Base-by-base conservation (phyloP, 2,888 invertebrate genomes). In the Drosophila recens region DNA sequence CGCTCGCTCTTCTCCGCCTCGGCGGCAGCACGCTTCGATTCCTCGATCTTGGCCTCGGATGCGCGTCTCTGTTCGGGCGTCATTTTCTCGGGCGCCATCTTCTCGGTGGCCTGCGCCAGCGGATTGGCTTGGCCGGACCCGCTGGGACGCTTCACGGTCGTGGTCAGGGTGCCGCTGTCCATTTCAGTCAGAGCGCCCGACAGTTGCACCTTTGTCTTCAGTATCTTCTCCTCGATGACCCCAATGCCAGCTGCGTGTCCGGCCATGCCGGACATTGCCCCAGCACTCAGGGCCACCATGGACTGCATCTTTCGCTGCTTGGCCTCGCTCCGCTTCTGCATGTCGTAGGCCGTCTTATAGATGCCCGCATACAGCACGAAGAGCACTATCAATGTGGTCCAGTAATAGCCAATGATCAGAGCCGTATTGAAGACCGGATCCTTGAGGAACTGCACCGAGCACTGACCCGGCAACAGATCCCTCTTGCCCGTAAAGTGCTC, bases 401-500 rank as follows among this genome's bases (percentile, higher is more conserved):
- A 99, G 92, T 98, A 99, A 93, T 99, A 99, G 53, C 97, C 97
- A 86, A 99, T 98, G 63, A 99, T 99, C 67, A 99, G 94, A 56
- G 98, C 97, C 79, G 99, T 98, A 92, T 99, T 99, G 92, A 99
- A 99, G 59, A 98, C 95, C 0, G 99, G 98, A 92, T 99, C 98
- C 92, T 98, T 98, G 71, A 99, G 94, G 93, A 99, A 99, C 93
- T 99, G 99, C 15, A 99, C 99, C 64, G 97, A 97, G 91, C 99
- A 99, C 93, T 97, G 96, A 1, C 97, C 97, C 13, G 97, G 97
- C 82, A 95, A 93, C 58, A 98, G 94, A 85, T 98, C 97, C 70
- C 98, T 94, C 90, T 96, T 97, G 20, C 99, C 99, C 49, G 98
- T 97, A 90, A 99, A 99, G 92, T 98, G 98, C 91, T 99, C 99